These are phyloP conservation scores for Taphrorychus bicolor DNA, from an alignment of 2,888 invertebrate species.

Conservation along the genomic window DNA sequence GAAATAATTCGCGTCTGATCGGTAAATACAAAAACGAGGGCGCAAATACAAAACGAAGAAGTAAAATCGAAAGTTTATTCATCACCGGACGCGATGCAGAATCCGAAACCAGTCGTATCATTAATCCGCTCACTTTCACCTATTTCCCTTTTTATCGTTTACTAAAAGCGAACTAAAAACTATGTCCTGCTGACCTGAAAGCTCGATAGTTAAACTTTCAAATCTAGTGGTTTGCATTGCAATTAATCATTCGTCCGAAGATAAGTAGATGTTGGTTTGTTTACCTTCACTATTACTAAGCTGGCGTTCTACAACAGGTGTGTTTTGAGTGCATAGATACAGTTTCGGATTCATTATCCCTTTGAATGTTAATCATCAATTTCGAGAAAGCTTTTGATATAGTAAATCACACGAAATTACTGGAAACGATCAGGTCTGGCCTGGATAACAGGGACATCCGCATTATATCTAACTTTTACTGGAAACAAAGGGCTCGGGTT, in stretches of 20 bases:
- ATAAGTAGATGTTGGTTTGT: background rate
- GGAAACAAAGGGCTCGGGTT: too few relatives aligned
- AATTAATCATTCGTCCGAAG: background rate
- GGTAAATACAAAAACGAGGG: background rate
- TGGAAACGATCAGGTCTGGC: too few relatives aligned
- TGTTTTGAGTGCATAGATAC: too few relatives aligned
- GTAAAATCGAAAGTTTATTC: constrained; percentile 22
- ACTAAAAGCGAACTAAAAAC: constrained; percentile 16
- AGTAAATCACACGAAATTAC: too few relatives aligned
- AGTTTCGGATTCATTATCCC: too few relatives aligned
- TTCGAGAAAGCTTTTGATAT: too few relatives aligned
- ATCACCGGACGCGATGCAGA: constrained; percentile 3
- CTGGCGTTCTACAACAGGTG: too few relatives aligned
- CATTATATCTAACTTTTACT: too few relatives aligned
- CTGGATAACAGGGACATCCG: too few relatives aligned
- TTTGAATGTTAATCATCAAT: too few relatives aligned
- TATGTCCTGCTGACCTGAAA: constrained; percentile 19
- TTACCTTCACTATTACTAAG: background rate
- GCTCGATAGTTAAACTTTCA: background rate
- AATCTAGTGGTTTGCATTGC: constrained; percentile 1
- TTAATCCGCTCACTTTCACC: constrained; percentile 20
- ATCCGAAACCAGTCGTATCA: constrained; percentile 1
- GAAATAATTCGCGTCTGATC: too few relatives aligned
- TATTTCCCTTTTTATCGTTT: constrained; percentile 23
- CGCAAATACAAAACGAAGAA: background rate